Evolutionary conservation across 2,797 vertebrate species (phyloP), one percentile per base, ranked within the genome.

Genomic region (Eurystomus glaucurus): DNA sequence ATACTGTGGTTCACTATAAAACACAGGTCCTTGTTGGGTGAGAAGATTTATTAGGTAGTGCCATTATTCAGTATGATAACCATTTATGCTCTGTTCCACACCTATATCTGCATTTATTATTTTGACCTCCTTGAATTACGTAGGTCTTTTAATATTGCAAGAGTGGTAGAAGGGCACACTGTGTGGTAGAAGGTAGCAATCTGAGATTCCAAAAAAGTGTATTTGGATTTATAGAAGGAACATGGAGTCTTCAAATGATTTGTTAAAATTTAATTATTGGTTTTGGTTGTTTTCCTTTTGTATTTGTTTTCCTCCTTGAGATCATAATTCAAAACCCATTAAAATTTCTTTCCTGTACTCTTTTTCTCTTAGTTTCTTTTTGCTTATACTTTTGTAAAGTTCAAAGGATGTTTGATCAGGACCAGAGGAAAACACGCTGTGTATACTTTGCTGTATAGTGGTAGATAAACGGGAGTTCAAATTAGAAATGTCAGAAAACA

Each of bases 391-490:
- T 92, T 74, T n/a, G 12, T 60, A 12, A 64, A 41, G 39, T 84
- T 75, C 41, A 65, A 78, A 71, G 55, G 31, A 22, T 48, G 19
- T 85, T 80, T 16, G 37, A 70, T 90, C 64, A 93, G n/a, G 66
- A 20, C 3, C 29, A 31, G 55, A 79, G 43, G 33, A 82, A 76
- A 94, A 55, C 8, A 77, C 7, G 35, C 35, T 35, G 18, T 70
- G 28, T 29, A 68, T 92, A 64, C 22, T 91, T 95, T 1, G 2
- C 43, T 46, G 14, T 35, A 75, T 18, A 57, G 45, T 65, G 14
- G 29, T 31, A 77, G 61, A 46, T 69, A 93, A 94, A 66, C 21
- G 86, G 43, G 68, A 77, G 33, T 88, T 92, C 54, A 95, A 86
- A 83, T 86, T 57, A 92, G 64, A 85, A 86, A 57, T 64, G 16